Evolutionary conservation across 2,797 vertebrate genomes (phyloP).

Genomic region (Gobio occitaniae): DNA sequence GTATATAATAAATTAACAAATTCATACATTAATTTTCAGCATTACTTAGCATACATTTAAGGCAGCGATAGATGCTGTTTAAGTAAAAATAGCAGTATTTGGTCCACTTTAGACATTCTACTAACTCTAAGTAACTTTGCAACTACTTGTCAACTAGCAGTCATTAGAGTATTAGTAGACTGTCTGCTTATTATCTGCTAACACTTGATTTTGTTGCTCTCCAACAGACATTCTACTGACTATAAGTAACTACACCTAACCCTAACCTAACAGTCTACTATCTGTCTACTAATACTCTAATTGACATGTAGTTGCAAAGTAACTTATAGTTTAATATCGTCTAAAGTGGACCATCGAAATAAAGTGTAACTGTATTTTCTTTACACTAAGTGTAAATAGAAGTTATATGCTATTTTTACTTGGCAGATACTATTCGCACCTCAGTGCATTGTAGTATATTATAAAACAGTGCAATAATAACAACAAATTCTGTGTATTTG

Average conservation of each 20-base stretch:
- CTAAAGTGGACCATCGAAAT: not conserved
- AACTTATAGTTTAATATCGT: not conserved
- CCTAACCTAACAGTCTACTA: too few relatives aligned
- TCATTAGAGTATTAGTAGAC: too few relatives aligned
- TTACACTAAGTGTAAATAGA: too few relatives aligned
- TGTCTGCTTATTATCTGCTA: too few relatives aligned
- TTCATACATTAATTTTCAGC: not conserved
- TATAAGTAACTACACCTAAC: too few relatives aligned
- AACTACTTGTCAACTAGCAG: too few relatives aligned
- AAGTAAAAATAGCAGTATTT: too few relatives aligned
- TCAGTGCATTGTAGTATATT: not conserved
- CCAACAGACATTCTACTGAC: too few relatives aligned
- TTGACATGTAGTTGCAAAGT: not conserved
- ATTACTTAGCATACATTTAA: not conserved
- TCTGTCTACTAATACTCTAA: too few relatives aligned
- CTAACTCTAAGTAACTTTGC: not conserved
- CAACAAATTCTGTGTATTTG: not conserved
- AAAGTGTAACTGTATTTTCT: not conserved
- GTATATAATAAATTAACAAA: not conserved
- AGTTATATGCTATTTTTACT: too few relatives aligned
- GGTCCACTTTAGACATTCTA: too few relatives aligned
- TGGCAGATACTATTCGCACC: not conserved
- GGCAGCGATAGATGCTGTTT: not conserved
- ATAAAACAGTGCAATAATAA: not conserved
- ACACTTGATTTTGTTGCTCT: too few relatives aligned